Conservation (phyloP, 2,888 invertebrate genomes). For the Bombylius major region DNA sequence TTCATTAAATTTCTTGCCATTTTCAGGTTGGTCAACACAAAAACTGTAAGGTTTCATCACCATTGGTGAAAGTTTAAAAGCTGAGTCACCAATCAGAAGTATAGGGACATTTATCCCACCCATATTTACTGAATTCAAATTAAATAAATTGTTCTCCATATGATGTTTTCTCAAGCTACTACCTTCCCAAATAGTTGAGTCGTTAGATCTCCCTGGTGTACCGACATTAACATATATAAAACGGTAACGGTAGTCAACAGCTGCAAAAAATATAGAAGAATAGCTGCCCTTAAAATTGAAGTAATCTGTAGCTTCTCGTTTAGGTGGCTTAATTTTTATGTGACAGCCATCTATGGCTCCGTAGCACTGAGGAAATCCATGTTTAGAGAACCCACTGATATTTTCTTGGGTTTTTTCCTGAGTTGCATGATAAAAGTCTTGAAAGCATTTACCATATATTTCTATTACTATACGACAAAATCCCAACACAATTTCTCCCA, state of each 20-base stretch:
- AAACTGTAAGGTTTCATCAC: not conserved
- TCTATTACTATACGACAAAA: not conserved
- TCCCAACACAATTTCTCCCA: not conserved
- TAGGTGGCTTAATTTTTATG: not conserved
- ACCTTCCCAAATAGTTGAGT: not conserved
- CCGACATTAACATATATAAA: not conserved
- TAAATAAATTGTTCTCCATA: not conserved
- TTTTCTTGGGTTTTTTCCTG: not conserved
- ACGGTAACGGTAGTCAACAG: not conserved
- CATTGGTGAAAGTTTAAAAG: not conserved
- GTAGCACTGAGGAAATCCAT: not conserved
- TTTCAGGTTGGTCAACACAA: not conserved
- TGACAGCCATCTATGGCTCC: not conserved
- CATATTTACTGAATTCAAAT: not conserved
- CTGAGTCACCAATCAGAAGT: not conserved
- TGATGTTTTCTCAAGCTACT: not conserved
- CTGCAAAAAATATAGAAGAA: not conserved
- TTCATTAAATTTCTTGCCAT: not conserved
- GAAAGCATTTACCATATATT: not conserved
- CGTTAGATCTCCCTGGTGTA: not conserved
- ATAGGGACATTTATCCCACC: not conserved
- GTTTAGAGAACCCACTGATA: not conserved
- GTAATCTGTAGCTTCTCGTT: not conserved
- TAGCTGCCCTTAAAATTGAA: not conserved
- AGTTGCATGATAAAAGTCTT: not conserved